Evolutionary conservation across 2,113 vertebrate species (phyloP), one percentile per base, ranked within the genome.

Genomic region (Platichthys flesus): DNA sequence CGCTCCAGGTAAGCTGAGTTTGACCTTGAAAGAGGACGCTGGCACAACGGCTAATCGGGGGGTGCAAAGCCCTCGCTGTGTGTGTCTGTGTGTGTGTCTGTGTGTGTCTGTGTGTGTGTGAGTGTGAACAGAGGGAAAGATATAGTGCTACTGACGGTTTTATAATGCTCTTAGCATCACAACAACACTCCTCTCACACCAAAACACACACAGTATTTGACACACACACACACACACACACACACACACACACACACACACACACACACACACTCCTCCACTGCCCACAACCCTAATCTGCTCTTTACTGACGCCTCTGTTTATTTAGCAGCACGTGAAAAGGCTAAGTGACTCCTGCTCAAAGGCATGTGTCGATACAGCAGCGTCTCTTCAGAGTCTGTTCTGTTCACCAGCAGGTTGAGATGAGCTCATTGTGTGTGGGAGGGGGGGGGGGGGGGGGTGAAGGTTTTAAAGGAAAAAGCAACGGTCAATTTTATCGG

Each of bases 11-110:
- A 65, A 88, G 78, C 82, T 0, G 20, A 24, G 78, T 75, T 61
- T 87, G 86, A 91, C 90, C 88, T 91, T 91, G 88, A 87, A 75
- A 77, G 70, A 83, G 75, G 74, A 71, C 82, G 35, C 75, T 35
- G 23, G 58, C 54, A 65, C 72, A 79, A 26, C 40, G 9, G 74
- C 54, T 88, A 79, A 90, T 87, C 66, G 9, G 67, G 1, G 49
- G 31, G 40, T 28, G 16, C 4, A 42, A 57, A 42, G 83, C 78
- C 67, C 74, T 56, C 16, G 4, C 51, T 70, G 61, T 28, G 58
- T 71, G 72, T 67, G 66, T 65, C 58, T 63, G 64, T 18, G 40
- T 26, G 15, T 51, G 47, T 51, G 47, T 51, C 51, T 70, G 61
- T 28, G 58, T 71, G 72, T 67, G 66, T 65, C 58, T 63, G 64